Percentiles rank a stretch among this genome's conserved stretches.
Evolutionary conservation across 2,113 vertebrate species (phyloP).

Genomic region (Lota lota): DNA sequence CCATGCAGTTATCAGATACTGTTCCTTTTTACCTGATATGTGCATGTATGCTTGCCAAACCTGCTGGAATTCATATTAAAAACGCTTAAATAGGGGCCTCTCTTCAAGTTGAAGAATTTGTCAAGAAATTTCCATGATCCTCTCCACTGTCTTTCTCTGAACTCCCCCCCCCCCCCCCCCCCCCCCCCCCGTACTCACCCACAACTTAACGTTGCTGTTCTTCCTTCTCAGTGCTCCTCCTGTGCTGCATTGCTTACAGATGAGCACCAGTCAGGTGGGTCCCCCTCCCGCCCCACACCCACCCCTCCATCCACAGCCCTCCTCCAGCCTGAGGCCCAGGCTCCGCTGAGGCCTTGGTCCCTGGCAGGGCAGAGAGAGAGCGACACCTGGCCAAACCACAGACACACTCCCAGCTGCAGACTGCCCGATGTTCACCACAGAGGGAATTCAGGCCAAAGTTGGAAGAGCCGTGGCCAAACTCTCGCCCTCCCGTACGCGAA

Average conservation of each 20-base stretch:
- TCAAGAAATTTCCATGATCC: conserved; percentile 63
- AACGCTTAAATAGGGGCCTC: conserved; percentile 51
- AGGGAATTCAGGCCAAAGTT: conserved; percentile 74
- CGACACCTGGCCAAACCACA: conserved; percentile 76
- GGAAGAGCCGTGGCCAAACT: conserved; percentile 38
- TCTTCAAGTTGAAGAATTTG: conserved; percentile 48
- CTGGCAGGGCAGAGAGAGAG: conserved; percentile 44
- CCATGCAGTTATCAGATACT: conserved; percentile 57
- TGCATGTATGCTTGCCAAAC: conserved; percentile 61
- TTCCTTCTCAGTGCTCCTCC: conserved; percentile 50
- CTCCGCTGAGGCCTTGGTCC: conserved; percentile 63
- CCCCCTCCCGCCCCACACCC: conserved; percentile 16
- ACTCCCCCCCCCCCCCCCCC: conserved; percentile 9
- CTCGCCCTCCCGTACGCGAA: not conserved
- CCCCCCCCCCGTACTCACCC: not conserved
- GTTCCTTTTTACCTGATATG: conserved; percentile 57
- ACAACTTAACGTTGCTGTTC: conserved; percentile 2
- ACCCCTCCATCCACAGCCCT: conserved; percentile 44
- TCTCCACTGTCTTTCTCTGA: conserved; percentile 12
- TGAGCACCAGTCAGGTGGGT: conserved; percentile 69
- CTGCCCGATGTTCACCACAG: conserved; percentile 64
- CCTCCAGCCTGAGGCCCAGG: conserved; percentile 57
- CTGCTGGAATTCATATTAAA: conserved; percentile 68
- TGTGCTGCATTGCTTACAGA: conserved; percentile 64
- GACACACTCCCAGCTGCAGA: conserved; percentile 73